Conservation (phyloP, 2,888 invertebrate species). For the Limulus polyphemus region DNA sequence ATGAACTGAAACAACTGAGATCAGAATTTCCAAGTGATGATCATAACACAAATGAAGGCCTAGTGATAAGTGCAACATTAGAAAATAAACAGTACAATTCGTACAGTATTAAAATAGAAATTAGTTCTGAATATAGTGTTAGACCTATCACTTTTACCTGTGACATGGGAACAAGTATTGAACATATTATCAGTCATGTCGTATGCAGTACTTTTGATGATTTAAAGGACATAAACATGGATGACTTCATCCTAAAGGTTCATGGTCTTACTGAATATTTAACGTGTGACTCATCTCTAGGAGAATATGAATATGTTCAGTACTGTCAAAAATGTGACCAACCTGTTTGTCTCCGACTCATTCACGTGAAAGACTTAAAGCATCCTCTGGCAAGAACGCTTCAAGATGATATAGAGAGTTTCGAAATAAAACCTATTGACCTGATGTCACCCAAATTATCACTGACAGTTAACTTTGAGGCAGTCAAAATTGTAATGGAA, state of each 20-base stretch:
- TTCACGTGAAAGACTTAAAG: conserved; percentile 49
- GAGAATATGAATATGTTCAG: conserved; percentile 85
- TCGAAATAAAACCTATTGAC: conserved; percentile 61
- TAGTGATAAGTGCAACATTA: conserved; percentile 75
- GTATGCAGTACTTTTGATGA: conserved; percentile 35
- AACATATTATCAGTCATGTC: conserved; percentile 39
- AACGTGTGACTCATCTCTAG: conserved; percentile 63
- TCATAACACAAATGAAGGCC: conserved; percentile 66
- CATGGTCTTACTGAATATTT: conserved; percentile 82
- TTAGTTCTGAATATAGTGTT: conserved; percentile 45
- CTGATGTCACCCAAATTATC: conserved; percentile 61
- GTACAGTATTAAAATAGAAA: conserved; percentile 78
- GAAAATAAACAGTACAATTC: conserved; percentile 62
- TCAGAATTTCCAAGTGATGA: conserved; percentile 58
- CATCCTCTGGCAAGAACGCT: conserved; percentile 40
- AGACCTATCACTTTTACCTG: conserved; percentile 76
- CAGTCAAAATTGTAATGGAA: conserved; percentile 71
- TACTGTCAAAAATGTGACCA: conserved; percentile 83
- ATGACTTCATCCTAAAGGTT: conserved; percentile 59
- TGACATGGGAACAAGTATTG: conserved; percentile 42
- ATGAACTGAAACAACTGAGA: conserved; percentile 19
- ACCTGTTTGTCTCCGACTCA: conserved; percentile 60
- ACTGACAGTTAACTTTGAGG: conserved; percentile 64
- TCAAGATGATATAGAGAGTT: conserved; percentile 63
- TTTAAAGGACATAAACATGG: conserved; percentile 27